Percentiles rank a stretch among this genome's conserved stretches.
Conservation (phyloP, 2,797 vertebrate species). For the Tiaroga cobitis region DNA sequence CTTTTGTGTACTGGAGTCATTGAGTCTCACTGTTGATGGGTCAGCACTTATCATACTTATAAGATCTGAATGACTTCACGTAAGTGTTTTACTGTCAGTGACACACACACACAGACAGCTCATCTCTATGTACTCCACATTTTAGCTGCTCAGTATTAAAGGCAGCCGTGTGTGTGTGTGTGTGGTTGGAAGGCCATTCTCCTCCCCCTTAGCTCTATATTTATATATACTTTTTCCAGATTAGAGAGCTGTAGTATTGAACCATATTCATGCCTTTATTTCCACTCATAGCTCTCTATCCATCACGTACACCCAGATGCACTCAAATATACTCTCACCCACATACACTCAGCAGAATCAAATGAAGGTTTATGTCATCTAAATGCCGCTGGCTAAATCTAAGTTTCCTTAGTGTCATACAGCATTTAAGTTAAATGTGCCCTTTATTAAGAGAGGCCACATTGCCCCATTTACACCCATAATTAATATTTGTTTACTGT, state of each 20-base stretch:
- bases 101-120: neutral
- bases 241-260: neutral
- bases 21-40: neutral
- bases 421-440: neutral
- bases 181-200: neutral
- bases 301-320: slow-evolving; percentile 36
- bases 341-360: slow-evolving; percentile 1
- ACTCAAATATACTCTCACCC: slow-evolving; percentile 5
- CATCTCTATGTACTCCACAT: neutral
- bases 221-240: neutral
- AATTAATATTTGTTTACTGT: neutral
- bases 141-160: neutral
- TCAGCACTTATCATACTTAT: neutral
- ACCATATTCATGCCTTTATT: slow-evolving; percentile 26
- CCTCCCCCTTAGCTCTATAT: neutral
- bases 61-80: neutral
- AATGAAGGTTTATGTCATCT: slow-evolving; percentile 1
- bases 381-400: neutral
- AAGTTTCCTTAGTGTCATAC: neutral
- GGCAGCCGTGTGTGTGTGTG: no score
- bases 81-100: neutral
- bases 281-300: slow-evolving; percentile 21
- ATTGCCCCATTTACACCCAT: neutral
- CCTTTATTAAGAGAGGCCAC: neutral
- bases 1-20: neutral